Percentiles rank a stretch among this genome's conserved stretches.
Evolutionary conservation across 1,140 invertebrate species (phyloP).

Genomic region (Papilio polytes): DNA sequence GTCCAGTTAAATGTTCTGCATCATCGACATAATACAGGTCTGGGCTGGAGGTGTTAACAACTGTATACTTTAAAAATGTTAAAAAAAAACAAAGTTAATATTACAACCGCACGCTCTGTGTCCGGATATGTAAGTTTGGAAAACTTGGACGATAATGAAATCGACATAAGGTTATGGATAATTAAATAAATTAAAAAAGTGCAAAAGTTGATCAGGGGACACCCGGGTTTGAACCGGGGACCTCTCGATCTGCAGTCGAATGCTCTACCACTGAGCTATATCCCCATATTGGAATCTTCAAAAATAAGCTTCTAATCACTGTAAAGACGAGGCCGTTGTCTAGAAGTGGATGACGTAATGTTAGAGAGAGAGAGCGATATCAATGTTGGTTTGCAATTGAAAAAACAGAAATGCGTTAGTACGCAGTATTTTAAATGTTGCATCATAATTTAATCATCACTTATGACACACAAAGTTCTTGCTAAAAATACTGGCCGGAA

Average conservation of each 20-base stretch:
- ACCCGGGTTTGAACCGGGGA: conserved; percentile 27
- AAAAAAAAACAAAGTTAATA: neutral
- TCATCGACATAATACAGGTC: neutral
- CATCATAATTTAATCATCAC: neutral
- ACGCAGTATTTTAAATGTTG: neutral
- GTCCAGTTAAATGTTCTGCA: neutral
- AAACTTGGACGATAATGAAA: neutral
- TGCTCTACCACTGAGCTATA: conserved; percentile 28
- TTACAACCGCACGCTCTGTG: neutral
- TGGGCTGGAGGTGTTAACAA: neutral
- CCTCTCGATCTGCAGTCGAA: conserved; percentile 28
- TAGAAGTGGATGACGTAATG: neutral
- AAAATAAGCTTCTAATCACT: neutral
- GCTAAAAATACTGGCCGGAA: neutral
- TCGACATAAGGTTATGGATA: no score
- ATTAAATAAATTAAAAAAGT: no score
- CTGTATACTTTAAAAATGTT: neutral
- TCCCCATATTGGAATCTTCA: neutral
- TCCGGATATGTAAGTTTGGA: neutral
- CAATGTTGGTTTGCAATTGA: neutral
- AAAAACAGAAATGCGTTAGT: neutral
- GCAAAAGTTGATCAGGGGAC: neutral
- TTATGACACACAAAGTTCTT: neutral
- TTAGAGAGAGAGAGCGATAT: neutral
- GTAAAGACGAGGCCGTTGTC: neutral